Conservation (phyloP, 2,888 invertebrate species). For the Anticlea derivata region DNA sequence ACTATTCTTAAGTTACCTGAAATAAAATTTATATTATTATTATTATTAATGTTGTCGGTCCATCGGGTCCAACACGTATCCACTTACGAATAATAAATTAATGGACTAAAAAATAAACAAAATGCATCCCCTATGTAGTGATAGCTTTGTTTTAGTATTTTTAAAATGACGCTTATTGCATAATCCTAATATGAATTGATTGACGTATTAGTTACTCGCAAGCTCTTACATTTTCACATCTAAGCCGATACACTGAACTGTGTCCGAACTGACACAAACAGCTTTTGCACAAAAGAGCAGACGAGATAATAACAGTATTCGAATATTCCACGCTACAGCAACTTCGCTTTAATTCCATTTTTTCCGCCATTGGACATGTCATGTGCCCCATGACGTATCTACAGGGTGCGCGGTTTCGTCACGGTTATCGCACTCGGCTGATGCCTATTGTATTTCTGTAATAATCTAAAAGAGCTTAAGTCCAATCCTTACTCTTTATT, state of each 20-base stretch:
- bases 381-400: slow-evolving; percentile 48
- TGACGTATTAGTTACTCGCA: not conserved
- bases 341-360: slow-evolving; percentile 68
- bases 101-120: too few species aligned
- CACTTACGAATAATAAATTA: too few species aligned
- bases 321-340: slow-evolving; percentile 67
- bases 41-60: too few species aligned
- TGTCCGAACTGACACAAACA: slow-evolving; percentile 15
- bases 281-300: slow-evolving; percentile 33
- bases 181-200: too few species aligned
- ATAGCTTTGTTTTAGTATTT: too few species aligned
- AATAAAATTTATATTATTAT: too few species aligned
- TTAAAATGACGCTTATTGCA: too few species aligned
- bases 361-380: slow-evolving; percentile 64
- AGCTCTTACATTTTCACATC: not conserved
- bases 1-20: too few species aligned
- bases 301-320: slow-evolving; percentile 61
- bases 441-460: slow-evolving; percentile 44
- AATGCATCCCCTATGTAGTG: too few species aligned
- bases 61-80: too few species aligned
- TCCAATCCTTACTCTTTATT: not conserved
- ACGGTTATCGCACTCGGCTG: slow-evolving; percentile 60
- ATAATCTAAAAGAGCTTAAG: slow-evolving; percentile 12
- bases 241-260: slow-evolving; percentile 1
- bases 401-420: slow-evolving; percentile 68